Evolutionary conservation across 1,140 invertebrate species (phyloP).

Genomic region (Reticulitermes speratus): DNA sequence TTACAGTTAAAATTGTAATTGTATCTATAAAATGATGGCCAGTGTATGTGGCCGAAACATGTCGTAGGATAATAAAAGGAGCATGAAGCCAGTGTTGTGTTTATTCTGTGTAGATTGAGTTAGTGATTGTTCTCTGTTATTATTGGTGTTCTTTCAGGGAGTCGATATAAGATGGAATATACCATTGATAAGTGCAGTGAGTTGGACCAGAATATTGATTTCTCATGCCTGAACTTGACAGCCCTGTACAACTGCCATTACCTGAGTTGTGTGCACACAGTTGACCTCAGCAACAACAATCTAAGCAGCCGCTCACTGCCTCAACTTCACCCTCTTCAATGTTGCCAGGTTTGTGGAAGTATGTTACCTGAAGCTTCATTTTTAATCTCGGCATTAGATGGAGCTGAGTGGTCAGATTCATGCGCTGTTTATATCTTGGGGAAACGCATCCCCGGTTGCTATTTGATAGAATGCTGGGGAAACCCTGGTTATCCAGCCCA

Average conservation of each 20-base stretch:
- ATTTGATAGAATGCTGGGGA: not conserved
- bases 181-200: constrained; percentile 47
- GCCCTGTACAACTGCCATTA: constrained; percentile 53
- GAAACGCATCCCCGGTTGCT: not conserved
- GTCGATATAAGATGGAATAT: constrained; percentile 60
- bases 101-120: too few species aligned
- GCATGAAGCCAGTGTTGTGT: too few species aligned
- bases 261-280: constrained; percentile 48
- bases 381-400: not conserved
- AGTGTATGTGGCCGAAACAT: too few species aligned
- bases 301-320: constrained; percentile 43
- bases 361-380: not conserved
- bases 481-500: not conserved
- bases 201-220: constrained; percentile 33
- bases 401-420: not conserved
- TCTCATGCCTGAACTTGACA: constrained; percentile 44
- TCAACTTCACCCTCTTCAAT: constrained; percentile 45
- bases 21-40: too few species aligned
- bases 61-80: too few species aligned
- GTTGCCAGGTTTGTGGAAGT: constrained; percentile 39
- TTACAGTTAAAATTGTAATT: too few species aligned
- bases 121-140: not conserved
- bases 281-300: constrained; percentile 45
- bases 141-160: constrained; percentile 47
- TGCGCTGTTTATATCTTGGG: not conserved